Evolutionary conservation across 2,113 vertebrate genomes (phyloP), one percentile per base, ranked within the genome.

Genomic region (Enhydra lutris): DNA sequence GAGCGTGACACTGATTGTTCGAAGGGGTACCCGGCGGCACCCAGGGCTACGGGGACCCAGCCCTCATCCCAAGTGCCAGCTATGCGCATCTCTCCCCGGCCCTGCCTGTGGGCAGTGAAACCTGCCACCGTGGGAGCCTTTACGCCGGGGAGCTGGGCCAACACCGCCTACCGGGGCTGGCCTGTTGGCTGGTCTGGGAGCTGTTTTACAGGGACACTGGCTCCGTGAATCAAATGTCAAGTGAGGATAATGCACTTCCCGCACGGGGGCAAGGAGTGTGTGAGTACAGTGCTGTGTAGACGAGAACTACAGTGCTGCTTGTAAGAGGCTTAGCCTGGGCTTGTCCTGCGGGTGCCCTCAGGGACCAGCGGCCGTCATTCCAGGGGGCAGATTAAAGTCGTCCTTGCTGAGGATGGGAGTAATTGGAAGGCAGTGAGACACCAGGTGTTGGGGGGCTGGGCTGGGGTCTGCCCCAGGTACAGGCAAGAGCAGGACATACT

Each of bases 21-120:
- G 4, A 14, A 47, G 55, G 4, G 18, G 12, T 3, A 34, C 26
- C 10, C 2, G 1, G 61, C 14, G 1, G 55, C 7, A 15, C n/a
- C n/a, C 29, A 15, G 13, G 4, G 36, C 2, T 1, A 1, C 0
- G 2, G 26, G 36, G 65, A 76, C 20, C 21, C 65, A 13, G 17
- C 55, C 29, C 26, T 23, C 8, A 21, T 21, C 14, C 0, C 0
- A 7, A 15, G 18, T n/a, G 29, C 59, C 79, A 7, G 0, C 34
- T 4, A 1, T 2, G 11, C 0, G 0, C 31, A 0, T 57, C 21
- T 92, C 36, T 34, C 45, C n/a, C 74, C 14, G 0, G 12, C 15
- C 52, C 31, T 11, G 42, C 31, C 42, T 0, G 18, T 4, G 26
- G n/a, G 47, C 83, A 14, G 12, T 29, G 39, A 87, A 50, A 8